Percentiles rank a stretch among this genome's conserved stretches.
These are phyloP conservation scores for Scolopax rusticola DNA, from an alignment of 2,797 vertebrate genomes.

Conservation along the genomic window DNA sequence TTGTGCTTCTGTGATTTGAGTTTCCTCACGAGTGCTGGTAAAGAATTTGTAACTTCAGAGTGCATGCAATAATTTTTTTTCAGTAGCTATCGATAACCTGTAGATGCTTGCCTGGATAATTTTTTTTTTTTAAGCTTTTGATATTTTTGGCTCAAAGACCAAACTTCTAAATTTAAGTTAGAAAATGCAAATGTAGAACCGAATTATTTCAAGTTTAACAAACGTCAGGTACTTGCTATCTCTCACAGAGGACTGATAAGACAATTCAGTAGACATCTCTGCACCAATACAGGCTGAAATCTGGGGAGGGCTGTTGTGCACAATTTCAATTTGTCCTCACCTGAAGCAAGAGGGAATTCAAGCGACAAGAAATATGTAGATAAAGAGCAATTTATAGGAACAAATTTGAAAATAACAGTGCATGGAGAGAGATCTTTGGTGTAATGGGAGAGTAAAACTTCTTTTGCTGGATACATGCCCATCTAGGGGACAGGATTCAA, in stretches of 20 bases:
- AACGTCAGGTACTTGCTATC: not conserved
- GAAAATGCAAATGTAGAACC: not conserved
- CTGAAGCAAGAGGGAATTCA: not conserved
- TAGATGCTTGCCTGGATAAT: not conserved
- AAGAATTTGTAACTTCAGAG: not conserved
- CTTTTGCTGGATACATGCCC: accelerated
- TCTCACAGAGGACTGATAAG: not conserved
- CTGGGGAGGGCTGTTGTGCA: not conserved
- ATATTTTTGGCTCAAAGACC: not conserved
- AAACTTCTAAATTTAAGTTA: not conserved
- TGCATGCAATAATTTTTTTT: not conserved
- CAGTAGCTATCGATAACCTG: not conserved
- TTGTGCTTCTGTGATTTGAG: not conserved
- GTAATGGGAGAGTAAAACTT: not conserved
- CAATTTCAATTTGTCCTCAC: not conserved
- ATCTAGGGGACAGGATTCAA: not conserved
- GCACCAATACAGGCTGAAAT: not conserved
- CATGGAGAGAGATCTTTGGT: not conserved
- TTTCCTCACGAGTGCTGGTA: not conserved
- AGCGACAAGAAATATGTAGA: no score
- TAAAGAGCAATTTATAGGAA: not conserved
- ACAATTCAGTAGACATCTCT: not conserved
- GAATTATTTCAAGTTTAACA: not conserved
- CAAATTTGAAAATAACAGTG: not conserved
- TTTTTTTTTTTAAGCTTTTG: no score